These are phyloP conservation scores for Diplolepis rosae DNA, from an alignment of 2,888 invertebrate genomes.

Conservation along the genomic window DNA sequence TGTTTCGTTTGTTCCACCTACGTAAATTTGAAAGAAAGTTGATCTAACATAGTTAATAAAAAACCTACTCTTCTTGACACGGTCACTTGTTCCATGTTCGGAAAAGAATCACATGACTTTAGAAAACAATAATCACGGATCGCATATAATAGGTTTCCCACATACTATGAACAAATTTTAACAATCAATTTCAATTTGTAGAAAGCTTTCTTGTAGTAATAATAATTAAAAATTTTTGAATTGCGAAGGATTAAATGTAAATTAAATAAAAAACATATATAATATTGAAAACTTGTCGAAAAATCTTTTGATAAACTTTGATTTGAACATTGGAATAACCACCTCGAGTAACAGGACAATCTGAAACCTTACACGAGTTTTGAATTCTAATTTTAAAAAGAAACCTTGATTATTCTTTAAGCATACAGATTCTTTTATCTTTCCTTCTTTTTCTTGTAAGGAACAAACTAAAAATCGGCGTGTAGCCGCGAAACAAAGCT, in stretches of 20 bases:
- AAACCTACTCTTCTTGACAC: conserved; percentile 24
- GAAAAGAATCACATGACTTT: conserved; percentile 21
- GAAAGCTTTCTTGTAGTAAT: no score
- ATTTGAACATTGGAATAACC: no score
- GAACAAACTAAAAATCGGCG: not conserved
- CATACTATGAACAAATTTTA: not conserved
- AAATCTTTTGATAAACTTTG: no score
- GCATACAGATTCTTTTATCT: not conserved
- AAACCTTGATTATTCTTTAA: not conserved
- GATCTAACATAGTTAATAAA: conserved; percentile 23
- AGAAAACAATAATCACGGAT: conserved; percentile 14
- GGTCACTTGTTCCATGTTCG: conserved; percentile 25
- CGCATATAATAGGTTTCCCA: no score
- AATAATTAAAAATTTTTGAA: no score
- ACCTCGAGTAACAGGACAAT: no score
- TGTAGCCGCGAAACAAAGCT: not conserved
- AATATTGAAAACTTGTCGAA: no score
- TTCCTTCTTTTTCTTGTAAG: not conserved
- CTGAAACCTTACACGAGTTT: not conserved
- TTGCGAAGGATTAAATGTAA: no score
- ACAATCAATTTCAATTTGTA: no score
- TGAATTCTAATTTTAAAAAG: not conserved
- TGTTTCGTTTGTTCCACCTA: conserved; percentile 26
- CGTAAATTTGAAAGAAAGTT: conserved; percentile 19
- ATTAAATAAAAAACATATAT: no score